These are phyloP conservation scores for Epicauta chinensis DNA, from an alignment of 1,140 invertebrate genomes.

Conservation along the genomic window DNA sequence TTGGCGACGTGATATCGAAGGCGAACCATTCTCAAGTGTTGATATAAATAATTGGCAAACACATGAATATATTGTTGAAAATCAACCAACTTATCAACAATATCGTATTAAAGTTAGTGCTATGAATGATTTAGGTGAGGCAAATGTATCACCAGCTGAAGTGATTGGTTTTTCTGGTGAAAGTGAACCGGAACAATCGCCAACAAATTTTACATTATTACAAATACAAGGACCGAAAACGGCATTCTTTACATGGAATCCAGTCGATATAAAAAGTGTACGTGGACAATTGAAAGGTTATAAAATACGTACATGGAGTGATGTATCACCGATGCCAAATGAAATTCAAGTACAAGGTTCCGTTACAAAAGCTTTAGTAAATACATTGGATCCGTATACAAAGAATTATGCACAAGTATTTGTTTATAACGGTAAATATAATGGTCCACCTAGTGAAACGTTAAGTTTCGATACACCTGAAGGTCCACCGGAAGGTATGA, in stretches of 20 bases:
- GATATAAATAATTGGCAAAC: conserved; percentile 74
- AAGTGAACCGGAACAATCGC: conserved; percentile 75
- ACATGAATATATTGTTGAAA: conserved; percentile 60
- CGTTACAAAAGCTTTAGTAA: conserved; percentile 65
- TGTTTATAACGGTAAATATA: conserved; percentile 85
- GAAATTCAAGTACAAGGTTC: conserved; percentile 76
- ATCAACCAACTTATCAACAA: conserved; percentile 85
- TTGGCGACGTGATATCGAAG: conserved; percentile 75
- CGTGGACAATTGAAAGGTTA: conserved; percentile 92
- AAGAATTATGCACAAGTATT: conserved; percentile 86
- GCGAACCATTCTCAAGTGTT: conserved; percentile 61
- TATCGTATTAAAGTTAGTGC: conserved; percentile 91
- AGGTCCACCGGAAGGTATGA: conserved; percentile 86
- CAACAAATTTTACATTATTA: conserved; percentile 75
- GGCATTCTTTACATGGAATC: conserved; percentile 78
- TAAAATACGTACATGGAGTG: conserved; percentile 92
- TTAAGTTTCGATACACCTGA: conserved; percentile 85
- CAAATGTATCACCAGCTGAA: conserved; percentile 73
- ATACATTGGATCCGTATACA: conserved; percentile 81
- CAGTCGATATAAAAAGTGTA: conserved; percentile 68
- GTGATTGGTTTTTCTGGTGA: conserved; percentile 92
- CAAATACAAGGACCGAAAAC: conserved; percentile 66
- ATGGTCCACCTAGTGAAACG: conserved; percentile 81
- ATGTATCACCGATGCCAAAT: conserved; percentile 51
- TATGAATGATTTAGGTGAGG: conserved; percentile 84